A percentile compares a stretch with the other conserved stretches of the same genome.
Conservation (phyloP, 2,888 invertebrate genomes). For the Ormyrus rosae region DNA sequence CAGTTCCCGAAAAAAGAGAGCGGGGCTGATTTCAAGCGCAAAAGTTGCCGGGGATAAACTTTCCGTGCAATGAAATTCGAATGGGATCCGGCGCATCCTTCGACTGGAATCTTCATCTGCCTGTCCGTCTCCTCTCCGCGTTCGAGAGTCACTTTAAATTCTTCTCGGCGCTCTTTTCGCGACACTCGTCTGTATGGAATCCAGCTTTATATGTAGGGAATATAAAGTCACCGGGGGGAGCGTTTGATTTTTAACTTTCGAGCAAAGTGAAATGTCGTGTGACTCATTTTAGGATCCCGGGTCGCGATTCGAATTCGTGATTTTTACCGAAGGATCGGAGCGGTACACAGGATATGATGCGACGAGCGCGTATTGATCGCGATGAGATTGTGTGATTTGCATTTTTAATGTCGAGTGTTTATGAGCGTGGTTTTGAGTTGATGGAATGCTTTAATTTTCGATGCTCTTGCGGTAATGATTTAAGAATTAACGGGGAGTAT, state of each 20-base stretch:
- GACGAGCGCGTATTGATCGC: too few relatives aligned
- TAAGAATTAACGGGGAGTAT: too few relatives aligned
- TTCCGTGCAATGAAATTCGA: conserved; percentile 1
- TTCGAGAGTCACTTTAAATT: conserved; percentile 1
- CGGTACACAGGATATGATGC: too few relatives aligned
- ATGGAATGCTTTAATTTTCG: too few relatives aligned
- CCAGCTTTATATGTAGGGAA: conserved; percentile 6
- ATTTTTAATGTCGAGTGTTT: too few relatives aligned
- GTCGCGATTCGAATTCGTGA: neutral
- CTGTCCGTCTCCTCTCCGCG: neutral
- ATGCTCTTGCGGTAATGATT: too few relatives aligned
- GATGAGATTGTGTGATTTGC: too few relatives aligned
- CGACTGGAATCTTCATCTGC: conserved; percentile 19
- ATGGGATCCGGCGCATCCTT: conserved; percentile 5
- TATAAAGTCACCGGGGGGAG: neutral
- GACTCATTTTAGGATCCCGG: neutral
- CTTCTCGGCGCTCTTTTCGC: conserved; percentile 20
- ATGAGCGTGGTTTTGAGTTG: too few relatives aligned
- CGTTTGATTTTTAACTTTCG: neutral
- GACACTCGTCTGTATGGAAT: neutral
- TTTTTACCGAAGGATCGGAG: neutral
- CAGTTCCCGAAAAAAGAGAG: neutral
- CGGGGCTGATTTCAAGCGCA: neutral
- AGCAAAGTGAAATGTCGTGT: neutral
- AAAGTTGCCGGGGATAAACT: neutral